Conservation (phyloP, 2,797 vertebrate genomes). For the Hydrophis major region DNA sequence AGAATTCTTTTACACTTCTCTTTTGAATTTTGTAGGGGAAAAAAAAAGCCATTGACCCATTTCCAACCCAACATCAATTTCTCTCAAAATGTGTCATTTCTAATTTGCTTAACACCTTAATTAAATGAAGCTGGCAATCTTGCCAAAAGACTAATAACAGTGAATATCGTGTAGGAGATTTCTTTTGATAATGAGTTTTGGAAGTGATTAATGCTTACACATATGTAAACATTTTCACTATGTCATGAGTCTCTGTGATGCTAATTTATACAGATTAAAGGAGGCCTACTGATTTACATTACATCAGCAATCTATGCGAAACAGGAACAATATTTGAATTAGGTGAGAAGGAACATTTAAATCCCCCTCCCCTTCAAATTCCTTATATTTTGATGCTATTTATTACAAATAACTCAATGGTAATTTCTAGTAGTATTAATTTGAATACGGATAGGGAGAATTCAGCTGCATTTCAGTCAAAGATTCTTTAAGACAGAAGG, state of each 20-base stretch:
- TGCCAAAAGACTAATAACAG: conserved; percentile 42
- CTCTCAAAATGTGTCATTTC: conserved; percentile 39
- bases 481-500: background rate
- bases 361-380: background rate
- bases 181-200: conserved; percentile 39
- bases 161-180: conserved; percentile 37
- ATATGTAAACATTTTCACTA: conserved; percentile 46
- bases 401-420: background rate
- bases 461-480: conserved; percentile 13
- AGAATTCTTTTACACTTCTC: background rate
- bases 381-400: conserved; percentile 16
- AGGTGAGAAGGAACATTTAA: conserved; percentile 12
- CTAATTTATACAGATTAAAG: conserved; percentile 47
- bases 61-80: conserved; percentile 27
- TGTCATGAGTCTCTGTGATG: conserved; percentile 21
- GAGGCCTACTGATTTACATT: conserved; percentile 3
- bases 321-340: background rate
- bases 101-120: conserved; percentile 38
- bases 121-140: conserved; percentile 38
- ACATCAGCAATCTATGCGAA: conserved; percentile 18
- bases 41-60: conserved; percentile 1
- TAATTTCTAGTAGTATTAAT: conserved; percentile 14
- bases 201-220: conserved; percentile 44
- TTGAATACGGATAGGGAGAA: conserved; percentile 14
- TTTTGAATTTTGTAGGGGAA: conserved; percentile 4